Conservation (phyloP, 2,888 invertebrate species). For the Rapana venosa region DNA sequence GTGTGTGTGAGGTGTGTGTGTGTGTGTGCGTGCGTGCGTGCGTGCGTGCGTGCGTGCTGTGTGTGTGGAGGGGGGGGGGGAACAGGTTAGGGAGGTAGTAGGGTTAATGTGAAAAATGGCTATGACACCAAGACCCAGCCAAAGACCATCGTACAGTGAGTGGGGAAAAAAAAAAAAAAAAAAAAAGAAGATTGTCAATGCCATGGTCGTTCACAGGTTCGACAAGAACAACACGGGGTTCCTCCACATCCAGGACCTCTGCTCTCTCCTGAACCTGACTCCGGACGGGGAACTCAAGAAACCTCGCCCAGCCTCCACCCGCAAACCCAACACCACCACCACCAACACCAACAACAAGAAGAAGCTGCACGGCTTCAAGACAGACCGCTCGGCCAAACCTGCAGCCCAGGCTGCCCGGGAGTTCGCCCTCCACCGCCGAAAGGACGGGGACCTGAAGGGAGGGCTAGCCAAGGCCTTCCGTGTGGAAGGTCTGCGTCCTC, state of each 20-base stretch:
- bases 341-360: neutral
- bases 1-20: too few relatives aligned
- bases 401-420: slow-evolving; percentile 1
- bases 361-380: neutral
- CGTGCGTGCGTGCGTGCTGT: too few relatives aligned
- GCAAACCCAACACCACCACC: neutral
- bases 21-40: too few relatives aligned
- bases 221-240: slow-evolving; percentile 23
- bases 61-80: too few relatives aligned
- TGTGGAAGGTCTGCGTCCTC: neutral
- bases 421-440: neutral
- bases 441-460: neutral
- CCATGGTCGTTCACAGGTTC: too few relatives aligned
- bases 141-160: too few relatives aligned
- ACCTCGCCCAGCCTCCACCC: neutral
- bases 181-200: too few relatives aligned
- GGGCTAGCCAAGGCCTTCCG: neutral
- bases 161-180: too few relatives aligned
- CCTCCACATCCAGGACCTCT: slow-evolving; percentile 17
- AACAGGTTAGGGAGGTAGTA: too few relatives aligned
- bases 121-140: too few relatives aligned
- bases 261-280: neutral
- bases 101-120: too few relatives aligned
- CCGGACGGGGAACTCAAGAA: slow-evolving; percentile 11
- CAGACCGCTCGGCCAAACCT: neutral